These are phyloP conservation scores for Maccullochella peelii DNA, from an alignment of 2,113 vertebrate species.

Conservation along the genomic window DNA sequence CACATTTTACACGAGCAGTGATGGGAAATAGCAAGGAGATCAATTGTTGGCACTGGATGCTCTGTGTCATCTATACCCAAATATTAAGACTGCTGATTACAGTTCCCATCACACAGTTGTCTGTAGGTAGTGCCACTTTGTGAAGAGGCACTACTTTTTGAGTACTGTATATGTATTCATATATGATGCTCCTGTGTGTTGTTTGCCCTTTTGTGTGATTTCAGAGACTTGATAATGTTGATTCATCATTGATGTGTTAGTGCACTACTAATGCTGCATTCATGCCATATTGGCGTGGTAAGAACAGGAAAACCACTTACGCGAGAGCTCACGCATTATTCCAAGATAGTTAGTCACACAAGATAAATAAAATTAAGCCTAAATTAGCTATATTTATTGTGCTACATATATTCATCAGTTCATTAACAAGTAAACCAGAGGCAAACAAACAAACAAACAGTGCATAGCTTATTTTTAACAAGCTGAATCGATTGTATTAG, in stretches of 20 bases:
- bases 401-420: not conserved
- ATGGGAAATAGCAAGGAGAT: constrained; percentile 50
- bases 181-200: not conserved
- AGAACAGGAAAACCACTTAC: not conserved
- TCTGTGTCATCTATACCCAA: constrained; percentile 32
- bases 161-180: not conserved
- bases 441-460: constrained; percentile 29
- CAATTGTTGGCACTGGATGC: constrained; percentile 51
- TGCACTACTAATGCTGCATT: constrained; percentile 3
- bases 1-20: constrained; percentile 52
- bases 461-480: not conserved
- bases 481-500: not conserved
- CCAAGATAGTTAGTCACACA: constrained; percentile 27
- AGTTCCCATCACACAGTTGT: constrained; percentile 8
- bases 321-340: not conserved
- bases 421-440: constrained; percentile 9
- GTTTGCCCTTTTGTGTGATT: constrained; percentile 9
- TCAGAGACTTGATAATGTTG: constrained; percentile 11
- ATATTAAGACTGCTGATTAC: constrained; percentile 43
- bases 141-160: not conserved
- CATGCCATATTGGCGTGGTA: not conserved
- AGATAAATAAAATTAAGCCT: constrained; percentile 25
- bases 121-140: not conserved
- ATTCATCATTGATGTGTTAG: constrained; percentile 20
- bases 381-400: not conserved